Base-by-base conservation (phyloP, 2,888 invertebrate genomes). In the Meloe dianella region DNA sequence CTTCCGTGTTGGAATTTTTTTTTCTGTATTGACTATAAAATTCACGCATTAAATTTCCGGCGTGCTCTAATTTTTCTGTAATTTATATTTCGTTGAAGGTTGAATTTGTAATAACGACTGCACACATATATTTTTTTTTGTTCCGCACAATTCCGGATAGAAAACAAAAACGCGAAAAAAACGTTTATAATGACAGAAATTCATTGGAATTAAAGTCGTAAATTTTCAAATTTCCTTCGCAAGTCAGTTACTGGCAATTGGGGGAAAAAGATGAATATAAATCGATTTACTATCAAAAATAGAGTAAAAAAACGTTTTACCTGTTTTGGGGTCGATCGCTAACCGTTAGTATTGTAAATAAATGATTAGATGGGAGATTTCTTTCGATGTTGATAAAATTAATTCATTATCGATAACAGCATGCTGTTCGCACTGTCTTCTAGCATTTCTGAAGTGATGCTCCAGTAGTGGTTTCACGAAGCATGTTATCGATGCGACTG, bases 1-100 rank as follows among this genome's bases (percentile, higher is more conserved):
- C 41, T 47, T 47, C 47, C 47, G 47, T 47, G 47, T 22, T 22
- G 20, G 20, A 47, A 47, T 20, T 47, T 47, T 47, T 47, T 47
- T n/a, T 17, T 41, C n/a, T 17, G 17, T 41, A 41, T 41, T 41
- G n/a, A 7, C 17, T 38, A n/a, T n/a, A 41, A 47, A 20, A 47
- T 47, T 47, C 47, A 20, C 47, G 47, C 20, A 47, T 20, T 47
- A 47, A 8, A 47, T 47, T 47, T 47, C 47, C 47, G 47, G 17
- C 8, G 10, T 8, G 20, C 20, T 22, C 10, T 47, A 20, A 47
- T 47, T 47, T 22, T 22, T 20, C 9, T 22, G 3, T 9, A 20
- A 47, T 47, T 47, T 47, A 41, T 20, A 20, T 47, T 47, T 5
- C 9, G 20, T 17, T 47, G 47, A 47, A 47, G 47, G 47, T 47